These are phyloP conservation scores for Mamestra brassicae DNA, from an alignment of 2,888 invertebrate genomes.

Conservation along the genomic window DNA sequence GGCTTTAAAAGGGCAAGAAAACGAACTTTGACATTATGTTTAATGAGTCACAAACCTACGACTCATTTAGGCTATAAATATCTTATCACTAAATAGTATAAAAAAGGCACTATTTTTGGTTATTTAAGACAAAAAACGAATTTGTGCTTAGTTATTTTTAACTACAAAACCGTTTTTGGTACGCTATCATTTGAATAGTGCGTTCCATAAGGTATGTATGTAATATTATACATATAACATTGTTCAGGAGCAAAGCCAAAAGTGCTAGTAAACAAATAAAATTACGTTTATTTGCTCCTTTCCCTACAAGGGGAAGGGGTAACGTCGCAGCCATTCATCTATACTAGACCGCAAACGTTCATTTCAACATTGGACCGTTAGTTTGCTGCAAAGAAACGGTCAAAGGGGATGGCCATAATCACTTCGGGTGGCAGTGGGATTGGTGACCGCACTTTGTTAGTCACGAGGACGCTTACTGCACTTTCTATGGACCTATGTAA, in stretches of 20 bases:
- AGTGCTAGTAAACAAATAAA: not conserved
- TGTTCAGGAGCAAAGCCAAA: not conserved
- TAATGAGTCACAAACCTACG: too few relatives aligned
- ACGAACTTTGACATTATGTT: too few relatives aligned
- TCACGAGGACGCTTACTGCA: slow-evolving; percentile 5
- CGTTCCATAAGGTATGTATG: not conserved
- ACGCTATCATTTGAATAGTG: too few relatives aligned
- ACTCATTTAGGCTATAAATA: too few relatives aligned
- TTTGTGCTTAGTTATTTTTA: too few relatives aligned
- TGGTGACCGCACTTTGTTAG: slow-evolving; percentile 28
- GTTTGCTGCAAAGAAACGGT: slow-evolving; percentile 5
- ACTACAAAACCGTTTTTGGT: not conserved
- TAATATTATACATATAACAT: too few relatives aligned
- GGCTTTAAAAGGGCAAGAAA: too few relatives aligned
- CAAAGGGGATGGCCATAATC: slow-evolving; percentile 19
- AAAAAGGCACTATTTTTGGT: too few relatives aligned
- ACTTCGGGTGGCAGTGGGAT: slow-evolving; percentile 12
- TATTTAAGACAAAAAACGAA: too few relatives aligned
- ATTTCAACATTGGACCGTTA: not conserved
- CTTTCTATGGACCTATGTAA: not conserved
- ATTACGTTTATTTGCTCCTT: not conserved
- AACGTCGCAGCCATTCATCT: not conserved
- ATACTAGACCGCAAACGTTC: not conserved
- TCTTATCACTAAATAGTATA: too few relatives aligned
- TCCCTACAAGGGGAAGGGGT: not conserved